These are phyloP conservation scores for Tonatia bakeri DNA, from an alignment of 2,113 vertebrate species.

Conservation along the genomic window DNA sequence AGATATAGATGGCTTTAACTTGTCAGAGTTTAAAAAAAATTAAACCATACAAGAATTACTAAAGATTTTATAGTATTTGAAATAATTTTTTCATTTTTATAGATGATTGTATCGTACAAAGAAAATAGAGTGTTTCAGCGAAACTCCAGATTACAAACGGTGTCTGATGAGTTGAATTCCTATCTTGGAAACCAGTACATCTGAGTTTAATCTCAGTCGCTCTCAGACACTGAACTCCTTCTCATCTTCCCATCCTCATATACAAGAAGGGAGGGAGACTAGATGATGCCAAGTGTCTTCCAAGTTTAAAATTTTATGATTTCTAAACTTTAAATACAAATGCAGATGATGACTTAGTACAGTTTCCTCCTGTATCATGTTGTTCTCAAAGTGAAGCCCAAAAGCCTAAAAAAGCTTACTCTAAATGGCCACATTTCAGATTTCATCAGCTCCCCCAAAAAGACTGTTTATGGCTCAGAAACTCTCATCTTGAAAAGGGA, in stretches of 20 bases:
- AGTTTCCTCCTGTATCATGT: not conserved
- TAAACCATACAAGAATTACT: not conserved
- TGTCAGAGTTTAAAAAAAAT: not conserved
- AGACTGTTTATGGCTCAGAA: not conserved
- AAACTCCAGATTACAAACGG: not conserved
- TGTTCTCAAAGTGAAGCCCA: constrained; percentile 11
- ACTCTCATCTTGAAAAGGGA: not conserved
- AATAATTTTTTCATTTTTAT: constrained; percentile 2
- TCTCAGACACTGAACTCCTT: not conserved
- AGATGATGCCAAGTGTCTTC: not conserved
- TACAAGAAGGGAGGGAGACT: not conserved
- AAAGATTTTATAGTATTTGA: not conserved
- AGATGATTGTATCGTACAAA: not conserved
- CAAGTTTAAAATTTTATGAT: not conserved
- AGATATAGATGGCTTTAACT: not conserved
- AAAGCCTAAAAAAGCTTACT: not conserved
- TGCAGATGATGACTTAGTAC: not conserved
- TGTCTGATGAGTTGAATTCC: not conserved
- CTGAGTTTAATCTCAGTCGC: not conserved
- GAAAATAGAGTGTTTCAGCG: not conserved
- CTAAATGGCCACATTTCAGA: constrained; percentile 1
- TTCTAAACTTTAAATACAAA: not conserved
- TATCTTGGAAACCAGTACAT: not conserved
- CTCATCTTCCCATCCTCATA: not conserved
- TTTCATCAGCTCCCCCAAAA: not conserved